Evolutionary conservation across 2,797 vertebrate genomes (phyloP), one percentile per base, ranked within the genome.

Genomic region (Atherinosoma microstoma): DNA sequence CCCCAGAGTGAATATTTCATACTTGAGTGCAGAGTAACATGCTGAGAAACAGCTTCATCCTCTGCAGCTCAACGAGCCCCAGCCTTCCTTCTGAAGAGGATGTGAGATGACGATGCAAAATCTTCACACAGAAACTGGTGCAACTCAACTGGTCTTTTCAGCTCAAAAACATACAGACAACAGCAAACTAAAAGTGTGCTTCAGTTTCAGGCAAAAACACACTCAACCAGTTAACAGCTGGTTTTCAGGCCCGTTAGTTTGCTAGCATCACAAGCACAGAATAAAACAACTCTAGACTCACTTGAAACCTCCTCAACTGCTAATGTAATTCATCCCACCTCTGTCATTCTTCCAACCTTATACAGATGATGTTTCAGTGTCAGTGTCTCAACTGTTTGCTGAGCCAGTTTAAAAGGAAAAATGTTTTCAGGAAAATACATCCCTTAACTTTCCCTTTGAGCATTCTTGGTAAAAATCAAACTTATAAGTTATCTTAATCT

Each of bases 331-430:
- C 67, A 81, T 24, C 77, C 74, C 29, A 15, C 8, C 38, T 65
- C 30, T 15, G 38, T 47, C 24, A 47, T 65, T 47, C 45, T 6
- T 2, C 80, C 58, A 87, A 85, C 83, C 71, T 47, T 34, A 68
- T 78, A 70, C 58, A 47, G 79, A 79, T 70, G 73, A 70, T 8
- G 2, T 87, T 84, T 83, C 75, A 84, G 78, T 3, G 76, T 78
- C 29, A 59, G 58, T n/a, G 58, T 64, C 68, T 69, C 62, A 77
- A 62, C 57, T 56, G 18, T 24, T 12, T 53, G 22, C 49, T 27
- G 4, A 53, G 3, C 4, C 11, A n/a, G 8, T 29, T 29, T 29
- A 4, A 12, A 11, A 53, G 22, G 12, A 6, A 27, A 12, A 24
- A 10, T 27, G 24, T 15, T 54, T 54, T 54, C 24, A 54, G 49